A percentile compares a stretch with the other conserved stretches of the same genome.
Evolutionary conservation across 1,140 invertebrate genomes (phyloP).

Genomic region (Cydia amplana): DNA sequence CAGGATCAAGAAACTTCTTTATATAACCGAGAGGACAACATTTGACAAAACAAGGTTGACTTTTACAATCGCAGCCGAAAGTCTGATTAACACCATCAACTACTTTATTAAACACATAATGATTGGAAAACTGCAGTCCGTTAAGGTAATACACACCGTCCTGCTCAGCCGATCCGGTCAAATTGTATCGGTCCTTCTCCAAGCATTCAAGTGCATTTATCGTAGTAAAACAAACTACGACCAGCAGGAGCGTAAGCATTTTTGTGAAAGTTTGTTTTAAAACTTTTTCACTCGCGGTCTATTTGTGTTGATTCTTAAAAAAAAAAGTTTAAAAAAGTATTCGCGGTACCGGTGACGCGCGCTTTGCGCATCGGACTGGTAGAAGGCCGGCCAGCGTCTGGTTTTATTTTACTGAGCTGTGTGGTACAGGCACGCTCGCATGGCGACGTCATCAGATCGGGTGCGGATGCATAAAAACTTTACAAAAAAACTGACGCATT

Average conservation of each 20-base stretch:
- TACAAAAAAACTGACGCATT: neutral
- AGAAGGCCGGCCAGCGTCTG: constrained; percentile 1
- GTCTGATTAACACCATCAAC: constrained; percentile 48
- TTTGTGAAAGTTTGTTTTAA: neutral
- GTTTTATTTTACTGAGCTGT: constrained; percentile 10
- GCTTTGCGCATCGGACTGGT: neutral
- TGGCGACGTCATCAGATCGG: neutral
- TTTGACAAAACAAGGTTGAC: constrained; percentile 59
- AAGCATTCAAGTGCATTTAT: neutral
- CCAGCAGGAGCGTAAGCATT: neutral
- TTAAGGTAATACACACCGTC: constrained; percentile 48
- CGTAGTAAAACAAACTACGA: neutral
- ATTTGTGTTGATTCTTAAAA: neutral
- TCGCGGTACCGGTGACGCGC: neutral
- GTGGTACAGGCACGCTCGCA: neutral
- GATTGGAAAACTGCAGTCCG: constrained; percentile 49
- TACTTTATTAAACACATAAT: constrained; percentile 52
- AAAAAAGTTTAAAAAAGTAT: neutral
- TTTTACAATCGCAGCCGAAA: constrained; percentile 59
- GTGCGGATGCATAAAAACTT: constrained; percentile 16
- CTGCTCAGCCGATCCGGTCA: neutral
- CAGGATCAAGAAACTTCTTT: constrained; percentile 37
- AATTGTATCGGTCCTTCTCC: neutral
- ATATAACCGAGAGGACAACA: constrained; percentile 59
- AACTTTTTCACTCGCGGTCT: neutral